Conservation (phyloP, 2,888 invertebrate species). For the Andrena chrysosceles region DNA sequence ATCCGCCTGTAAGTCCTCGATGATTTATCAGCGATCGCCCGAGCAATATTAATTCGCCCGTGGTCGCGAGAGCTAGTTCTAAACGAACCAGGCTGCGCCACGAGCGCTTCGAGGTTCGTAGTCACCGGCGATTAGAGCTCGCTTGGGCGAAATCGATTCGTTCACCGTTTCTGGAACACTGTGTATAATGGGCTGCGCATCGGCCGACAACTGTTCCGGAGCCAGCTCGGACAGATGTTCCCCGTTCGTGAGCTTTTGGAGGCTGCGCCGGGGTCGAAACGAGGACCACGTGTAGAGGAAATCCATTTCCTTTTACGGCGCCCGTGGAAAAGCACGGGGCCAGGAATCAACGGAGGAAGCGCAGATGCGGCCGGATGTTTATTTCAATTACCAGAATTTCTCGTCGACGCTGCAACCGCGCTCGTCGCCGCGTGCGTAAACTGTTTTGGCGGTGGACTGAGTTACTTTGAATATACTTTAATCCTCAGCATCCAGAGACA, state of each 20-base stretch:
- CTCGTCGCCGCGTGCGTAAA: slow-evolving; percentile 20
- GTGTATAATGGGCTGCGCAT: slow-evolving; percentile 35
- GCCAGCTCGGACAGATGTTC: slow-evolving; percentile 70
- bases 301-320: slow-evolving; percentile 82
- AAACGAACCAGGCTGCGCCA: background rate
- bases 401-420: background rate
- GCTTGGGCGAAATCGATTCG: slow-evolving; percentile 39
- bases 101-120: background rate
- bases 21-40: slow-evolving; percentile 56
- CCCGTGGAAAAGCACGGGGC: slow-evolving; percentile 66
- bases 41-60: slow-evolving; percentile 45
- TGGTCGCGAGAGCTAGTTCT: slow-evolving; percentile 5
- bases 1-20: slow-evolving; percentile 53
- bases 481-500: background rate
- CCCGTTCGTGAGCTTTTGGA: slow-evolving; percentile 61
- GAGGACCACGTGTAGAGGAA: slow-evolving; percentile 83
- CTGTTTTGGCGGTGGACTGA: background rate
- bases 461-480: background rate
- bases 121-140: background rate
- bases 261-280: slow-evolving; percentile 74
- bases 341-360: slow-evolving; percentile 66
- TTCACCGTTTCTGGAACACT: slow-evolving; percentile 31
- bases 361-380: slow-evolving; percentile 73
- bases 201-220: slow-evolving; percentile 67
- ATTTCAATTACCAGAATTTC: slow-evolving; percentile 65